A percentile compares a stretch with the other conserved stretches of the same genome.
phyloP scores from a whole-genome alignment of 2,888 invertebrate species.

The Petrolisthes cinctipes region DNA sequence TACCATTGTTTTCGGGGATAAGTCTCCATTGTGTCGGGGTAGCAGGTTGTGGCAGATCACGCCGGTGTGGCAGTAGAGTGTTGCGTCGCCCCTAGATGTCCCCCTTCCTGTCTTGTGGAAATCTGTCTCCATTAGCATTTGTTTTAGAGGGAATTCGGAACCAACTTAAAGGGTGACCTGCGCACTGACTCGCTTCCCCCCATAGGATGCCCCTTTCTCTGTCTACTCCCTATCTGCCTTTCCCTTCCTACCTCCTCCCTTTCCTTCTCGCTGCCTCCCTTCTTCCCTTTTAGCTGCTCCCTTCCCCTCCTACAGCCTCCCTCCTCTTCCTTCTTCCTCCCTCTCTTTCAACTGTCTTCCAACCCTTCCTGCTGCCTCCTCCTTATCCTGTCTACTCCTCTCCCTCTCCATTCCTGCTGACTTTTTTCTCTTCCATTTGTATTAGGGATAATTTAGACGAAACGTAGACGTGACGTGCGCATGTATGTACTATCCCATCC shows the following conservation, averaged over 20 bases:
- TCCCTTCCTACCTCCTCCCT: not conserved
- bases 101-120: not conserved
- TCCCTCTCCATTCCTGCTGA: not conserved
- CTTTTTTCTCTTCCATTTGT: no score
- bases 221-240: not conserved
- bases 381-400: not conserved
- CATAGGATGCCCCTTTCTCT: not conserved
- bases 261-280: not conserved
- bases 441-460: no score
- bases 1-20: conserved; percentile 56
- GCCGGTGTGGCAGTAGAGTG: conserved; percentile 14
- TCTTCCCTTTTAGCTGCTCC: not conserved
- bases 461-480: no score
- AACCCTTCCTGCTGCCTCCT: not conserved
- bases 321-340: not conserved
- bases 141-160: no score
- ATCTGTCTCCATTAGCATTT: no score
- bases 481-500: no score
- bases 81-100: not conserved
- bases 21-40: conserved; percentile 51
- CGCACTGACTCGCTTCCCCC: not conserved
- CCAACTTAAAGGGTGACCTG: no score
- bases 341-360: not conserved
- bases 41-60: conserved; percentile 48
- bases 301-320: not conserved